Percentiles rank a stretch among this genome's conserved stretches.
Evolutionary conservation across 2,888 invertebrate species (phyloP).

Genomic region (Thumatha senex): DNA sequence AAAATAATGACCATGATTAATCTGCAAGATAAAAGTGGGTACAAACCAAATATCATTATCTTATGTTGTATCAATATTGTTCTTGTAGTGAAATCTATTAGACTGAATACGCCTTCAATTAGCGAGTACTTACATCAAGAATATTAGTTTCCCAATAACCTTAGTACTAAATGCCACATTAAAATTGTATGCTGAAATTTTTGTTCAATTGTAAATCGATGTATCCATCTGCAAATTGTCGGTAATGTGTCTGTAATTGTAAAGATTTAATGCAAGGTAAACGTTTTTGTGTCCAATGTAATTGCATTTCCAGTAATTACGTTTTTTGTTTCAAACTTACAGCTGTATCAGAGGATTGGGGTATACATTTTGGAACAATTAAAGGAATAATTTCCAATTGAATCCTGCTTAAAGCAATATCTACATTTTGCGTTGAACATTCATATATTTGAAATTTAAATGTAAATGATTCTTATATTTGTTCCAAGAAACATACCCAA

Average conservation of each 20-base stretch:
- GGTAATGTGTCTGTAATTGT: not conserved
- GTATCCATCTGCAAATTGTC: too few relatives aligned
- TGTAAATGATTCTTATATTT: too few relatives aligned
- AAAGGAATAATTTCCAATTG: too few relatives aligned
- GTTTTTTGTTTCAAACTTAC: too few relatives aligned
- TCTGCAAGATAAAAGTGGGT: constrained; percentile 19
- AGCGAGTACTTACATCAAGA: constrained; percentile 19
- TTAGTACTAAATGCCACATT: not conserved
- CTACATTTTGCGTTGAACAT: too few relatives aligned
- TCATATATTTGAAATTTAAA: too few relatives aligned
- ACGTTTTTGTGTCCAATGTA: not conserved
- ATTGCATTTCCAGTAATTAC: not conserved
- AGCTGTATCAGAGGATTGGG: too few relatives aligned
- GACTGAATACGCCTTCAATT: constrained; percentile 22
- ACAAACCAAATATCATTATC: constrained; percentile 30
- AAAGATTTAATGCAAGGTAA: not conserved
- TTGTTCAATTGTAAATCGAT: too few relatives aligned
- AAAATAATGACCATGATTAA: constrained; percentile 33
- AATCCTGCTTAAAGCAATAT: too few relatives aligned
- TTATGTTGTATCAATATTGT: constrained; percentile 30
- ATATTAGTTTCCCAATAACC: not conserved
- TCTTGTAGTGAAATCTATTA: constrained; percentile 16
- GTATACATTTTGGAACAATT: too few relatives aligned
- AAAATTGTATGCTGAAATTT: not conserved
- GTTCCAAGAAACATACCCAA: too few relatives aligned